Evolutionary conservation across 2,113 vertebrate genomes (phyloP).

Genomic region (Phrynosoma blainvillii): DNA sequence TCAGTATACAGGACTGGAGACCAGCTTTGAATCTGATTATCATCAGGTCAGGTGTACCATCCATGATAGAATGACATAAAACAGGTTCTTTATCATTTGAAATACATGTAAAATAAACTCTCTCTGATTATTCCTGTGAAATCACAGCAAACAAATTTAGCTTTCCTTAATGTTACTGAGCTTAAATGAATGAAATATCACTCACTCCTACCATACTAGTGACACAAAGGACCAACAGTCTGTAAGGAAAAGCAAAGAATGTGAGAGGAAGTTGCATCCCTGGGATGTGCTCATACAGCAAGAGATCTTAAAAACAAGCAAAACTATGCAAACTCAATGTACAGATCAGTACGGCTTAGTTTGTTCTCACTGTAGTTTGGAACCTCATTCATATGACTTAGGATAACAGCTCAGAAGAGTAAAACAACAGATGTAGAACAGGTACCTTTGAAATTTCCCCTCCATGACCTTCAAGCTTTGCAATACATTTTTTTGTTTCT

Average conservation of each 20-base stretch:
- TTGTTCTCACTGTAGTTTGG: neutral
- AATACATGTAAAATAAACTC: neutral
- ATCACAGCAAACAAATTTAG: neutral
- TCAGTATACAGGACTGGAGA: neutral
- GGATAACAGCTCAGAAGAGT: neutral
- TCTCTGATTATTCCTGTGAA: neutral
- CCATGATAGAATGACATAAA: neutral
- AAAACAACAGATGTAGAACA: slow-evolving; percentile 3
- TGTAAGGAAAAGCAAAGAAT: neutral
- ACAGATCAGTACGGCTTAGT: neutral
- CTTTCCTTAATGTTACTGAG: neutral
- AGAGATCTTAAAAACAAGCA: slow-evolving; percentile 22
- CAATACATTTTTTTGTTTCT: slow-evolving; percentile 82
- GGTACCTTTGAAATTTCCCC: slow-evolving; percentile 93
- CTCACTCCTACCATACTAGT: neutral
- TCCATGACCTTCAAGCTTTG: slow-evolving; percentile 87
- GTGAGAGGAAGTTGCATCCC: neutral
- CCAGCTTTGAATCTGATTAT: neutral
- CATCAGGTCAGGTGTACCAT: neutral
- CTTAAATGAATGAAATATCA: neutral
- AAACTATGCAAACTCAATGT: neutral
- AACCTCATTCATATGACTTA: neutral
- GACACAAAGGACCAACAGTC: slow-evolving; percentile 23
- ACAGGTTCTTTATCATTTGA: neutral
- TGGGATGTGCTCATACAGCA: neutral